phyloP scores from a whole-genome alignment of 2,113 vertebrate species.

The Argyrosomus japonicus region DNA sequence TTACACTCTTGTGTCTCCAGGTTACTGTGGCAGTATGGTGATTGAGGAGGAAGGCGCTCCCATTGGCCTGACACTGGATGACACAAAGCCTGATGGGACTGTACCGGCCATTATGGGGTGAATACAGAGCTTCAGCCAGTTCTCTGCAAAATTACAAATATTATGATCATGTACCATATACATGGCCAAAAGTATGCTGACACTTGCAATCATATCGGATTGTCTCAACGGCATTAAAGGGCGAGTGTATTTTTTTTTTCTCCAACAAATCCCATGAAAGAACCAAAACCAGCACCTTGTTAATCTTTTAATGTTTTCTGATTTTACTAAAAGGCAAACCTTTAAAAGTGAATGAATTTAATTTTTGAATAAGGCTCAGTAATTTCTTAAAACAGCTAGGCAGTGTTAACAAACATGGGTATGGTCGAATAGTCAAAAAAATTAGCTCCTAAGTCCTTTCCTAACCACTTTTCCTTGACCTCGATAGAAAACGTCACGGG shows the following conservation, averaged over 20 bases:
- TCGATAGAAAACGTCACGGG: no score
- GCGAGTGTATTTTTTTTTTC: neutral
- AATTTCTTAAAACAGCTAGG: neutral
- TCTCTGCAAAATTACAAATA: neutral
- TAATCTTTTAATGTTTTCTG: neutral
- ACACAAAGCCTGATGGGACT: slow-evolving; percentile 94
- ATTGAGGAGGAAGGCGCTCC: slow-evolving; percentile 95
- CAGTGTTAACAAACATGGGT: neutral
- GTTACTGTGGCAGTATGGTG: slow-evolving; percentile 95
- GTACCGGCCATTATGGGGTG: slow-evolving; percentile 96
- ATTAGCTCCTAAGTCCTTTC: no score
- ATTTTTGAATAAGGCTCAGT: neutral
- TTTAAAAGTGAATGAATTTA: neutral
- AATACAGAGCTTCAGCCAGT: slow-evolving; percentile 39
- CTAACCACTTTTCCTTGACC: no score
- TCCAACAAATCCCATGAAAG: neutral
- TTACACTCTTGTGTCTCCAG: slow-evolving; percentile 72
- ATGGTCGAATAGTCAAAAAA: no score
- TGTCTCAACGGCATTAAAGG: neutral
- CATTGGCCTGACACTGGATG: slow-evolving; percentile 93
- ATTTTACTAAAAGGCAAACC: no score
- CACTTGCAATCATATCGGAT: neutral
- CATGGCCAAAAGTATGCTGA: neutral
- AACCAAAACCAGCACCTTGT: neutral
- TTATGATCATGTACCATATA: neutral